Conservation (phyloP, 2,888 invertebrate species). For the Machimus rusticus region DNA sequence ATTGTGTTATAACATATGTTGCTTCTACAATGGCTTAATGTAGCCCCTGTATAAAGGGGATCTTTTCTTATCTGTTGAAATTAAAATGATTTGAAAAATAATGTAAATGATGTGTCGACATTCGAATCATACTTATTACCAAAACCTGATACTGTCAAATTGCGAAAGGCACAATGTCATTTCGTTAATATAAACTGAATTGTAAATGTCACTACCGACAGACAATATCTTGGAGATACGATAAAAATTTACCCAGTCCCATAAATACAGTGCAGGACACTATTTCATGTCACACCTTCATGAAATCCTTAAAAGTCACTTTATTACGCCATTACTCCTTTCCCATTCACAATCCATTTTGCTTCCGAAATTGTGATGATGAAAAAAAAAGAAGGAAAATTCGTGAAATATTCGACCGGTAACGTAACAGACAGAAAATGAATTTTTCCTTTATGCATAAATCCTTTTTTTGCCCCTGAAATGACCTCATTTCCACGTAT, state of each 20-base stretch:
- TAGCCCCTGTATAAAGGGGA: too few species aligned
- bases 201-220: not conserved
- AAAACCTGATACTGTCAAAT: not conserved
- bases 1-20: too few species aligned
- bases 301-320: not conserved
- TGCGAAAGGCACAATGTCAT: not conserved
- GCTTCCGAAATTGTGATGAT: not conserved
- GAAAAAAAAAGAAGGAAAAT: not conserved
- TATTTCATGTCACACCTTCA: not conserved
- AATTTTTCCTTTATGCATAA: not conserved
- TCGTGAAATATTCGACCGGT: not conserved
- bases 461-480: not conserved
- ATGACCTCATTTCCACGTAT: not conserved
- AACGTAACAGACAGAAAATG: not conserved
- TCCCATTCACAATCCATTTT: not conserved
- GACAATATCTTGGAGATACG: not conserved
- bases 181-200: not conserved
- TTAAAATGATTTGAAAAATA: too few species aligned
- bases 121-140: too few species aligned
- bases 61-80: too few species aligned
- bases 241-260: not conserved
- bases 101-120: too few species aligned
- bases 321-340: not conserved
- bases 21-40: too few species aligned
- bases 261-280: not conserved